These are phyloP conservation scores for Oceanites oceanicus DNA, from an alignment of 2,113 vertebrate species.

Conservation along the genomic window DNA sequence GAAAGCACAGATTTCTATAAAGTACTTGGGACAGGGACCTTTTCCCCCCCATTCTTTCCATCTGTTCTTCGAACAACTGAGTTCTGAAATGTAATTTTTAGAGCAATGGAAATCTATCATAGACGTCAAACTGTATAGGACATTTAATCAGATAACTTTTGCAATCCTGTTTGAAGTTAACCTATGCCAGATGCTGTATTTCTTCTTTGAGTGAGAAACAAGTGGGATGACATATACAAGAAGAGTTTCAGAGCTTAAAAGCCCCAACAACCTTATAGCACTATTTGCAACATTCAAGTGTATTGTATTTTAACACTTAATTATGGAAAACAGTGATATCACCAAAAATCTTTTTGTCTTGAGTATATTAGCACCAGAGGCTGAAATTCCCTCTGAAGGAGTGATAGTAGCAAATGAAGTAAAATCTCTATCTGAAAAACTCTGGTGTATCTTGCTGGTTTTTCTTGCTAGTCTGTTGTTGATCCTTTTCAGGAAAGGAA, in stretches of 20 bases:
- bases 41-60: neutral
- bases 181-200: neutral
- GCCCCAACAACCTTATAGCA: neutral
- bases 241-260: neutral
- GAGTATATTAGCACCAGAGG: neutral
- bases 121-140: neutral
- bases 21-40: neutral
- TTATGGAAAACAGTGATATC: neutral
- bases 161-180: neutral
- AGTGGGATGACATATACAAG: neutral
- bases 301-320: neutral
- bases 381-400: neutral
- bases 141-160: constrained; percentile 7
- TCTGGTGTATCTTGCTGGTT: neutral
- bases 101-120: neutral
- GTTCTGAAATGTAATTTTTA: constrained; percentile 32
- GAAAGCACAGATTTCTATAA: neutral
- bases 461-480: neutral
- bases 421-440: neutral
- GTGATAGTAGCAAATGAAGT: neutral
- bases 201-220: neutral
- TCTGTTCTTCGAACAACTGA: neutral
- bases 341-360: neutral
- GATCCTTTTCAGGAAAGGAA: neutral
- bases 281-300: neutral